phyloP scores from a whole-genome alignment of 23 tunicate genomes.

The Clavelina lepadiformis region DNA sequence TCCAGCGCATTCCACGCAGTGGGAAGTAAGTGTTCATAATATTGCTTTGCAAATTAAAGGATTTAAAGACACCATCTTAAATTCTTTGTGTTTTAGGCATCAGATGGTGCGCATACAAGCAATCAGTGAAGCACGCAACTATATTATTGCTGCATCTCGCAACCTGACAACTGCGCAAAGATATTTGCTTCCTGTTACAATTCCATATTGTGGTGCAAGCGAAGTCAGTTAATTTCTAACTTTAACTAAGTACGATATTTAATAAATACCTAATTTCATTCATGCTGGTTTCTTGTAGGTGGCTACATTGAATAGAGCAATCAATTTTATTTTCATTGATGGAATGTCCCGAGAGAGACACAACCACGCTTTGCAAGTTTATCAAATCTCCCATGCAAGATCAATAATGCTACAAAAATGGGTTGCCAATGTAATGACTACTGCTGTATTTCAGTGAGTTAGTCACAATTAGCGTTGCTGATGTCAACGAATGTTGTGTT shows the following conservation, averaged over 20 bases:
- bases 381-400: slow-evolving; percentile 42
- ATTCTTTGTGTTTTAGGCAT: slow-evolving; percentile 23
- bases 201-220: slow-evolving; percentile 49
- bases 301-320: slow-evolving; percentile 43
- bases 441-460: not conserved
- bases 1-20: slow-evolving; percentile 20
- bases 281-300: slow-evolving; percentile 11
- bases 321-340: slow-evolving; percentile 62
- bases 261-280: not conserved
- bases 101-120: slow-evolving; percentile 49
- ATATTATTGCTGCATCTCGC: slow-evolving; percentile 49
- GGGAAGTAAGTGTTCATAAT: slow-evolving; percentile 15
- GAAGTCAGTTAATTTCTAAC: too few relatives aligned
- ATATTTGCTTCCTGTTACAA: slow-evolving; percentile 31
- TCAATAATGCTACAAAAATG: slow-evolving; percentile 32
- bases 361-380: slow-evolving; percentile 44
- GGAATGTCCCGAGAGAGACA: slow-evolving; percentile 37
- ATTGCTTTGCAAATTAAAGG: not conserved
- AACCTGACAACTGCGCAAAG: slow-evolving; percentile 41
- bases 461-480: not conserved
- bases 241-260: too few relatives aligned
- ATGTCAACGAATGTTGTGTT: not conserved
- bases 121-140: slow-evolving; percentile 45
- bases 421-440: slow-evolving; percentile 25
- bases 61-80: not conserved